Base-by-base conservation (phyloP, 2,113 vertebrate species). In the Crocuta crocuta region DNA sequence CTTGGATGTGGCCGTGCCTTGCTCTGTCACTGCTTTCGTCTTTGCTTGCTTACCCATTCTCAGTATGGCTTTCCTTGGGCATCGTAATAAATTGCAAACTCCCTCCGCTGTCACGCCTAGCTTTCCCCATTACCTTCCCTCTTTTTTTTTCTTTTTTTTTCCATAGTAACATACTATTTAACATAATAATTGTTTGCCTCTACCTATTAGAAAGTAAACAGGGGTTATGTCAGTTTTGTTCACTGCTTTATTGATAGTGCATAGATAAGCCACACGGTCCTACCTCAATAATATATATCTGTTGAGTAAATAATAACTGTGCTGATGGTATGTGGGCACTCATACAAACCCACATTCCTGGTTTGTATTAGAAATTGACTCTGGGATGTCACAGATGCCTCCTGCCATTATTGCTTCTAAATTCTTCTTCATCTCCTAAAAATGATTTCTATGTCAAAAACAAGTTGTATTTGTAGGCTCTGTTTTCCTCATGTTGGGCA, bases 401-500 rank as follows among this genome's bases (percentile, higher is more conserved):
- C 74, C 53, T 93, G 35, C 58, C 83, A 1, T 87, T 82, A 2
- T 45, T 33, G 82, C 13, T 97, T 95, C 96, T 89, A 48, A 95
- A 73, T 53, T 84, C 94, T 53, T 84, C 94, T 70, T 43, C 81
- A 81, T 76, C 85, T 96, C 35, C 91, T 93, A 35, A 58, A 66
- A 93, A 85, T 92, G 93, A 89, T 66, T 92, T 89, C 61, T 73
- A 78, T 91, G 95, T 97, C 94, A 65, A 93, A 98, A 97, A 74
- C 92, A 97, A 96, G 86, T 78, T 81, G 73, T 84, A 11, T 45
- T 81, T 95, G 78, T 91, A 95, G 93, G 89, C 97, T 79, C 95
- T 98, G 95, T 2, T 91, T 97, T 89, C 94, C 93, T 97, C 45
- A 43, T 95, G 96, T 79, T 94, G 96, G 96, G 88, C 98, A 94